Evolutionary conservation across 2,797 vertebrate species (phyloP).

Genomic region (Danio jaintianensis): DNA sequence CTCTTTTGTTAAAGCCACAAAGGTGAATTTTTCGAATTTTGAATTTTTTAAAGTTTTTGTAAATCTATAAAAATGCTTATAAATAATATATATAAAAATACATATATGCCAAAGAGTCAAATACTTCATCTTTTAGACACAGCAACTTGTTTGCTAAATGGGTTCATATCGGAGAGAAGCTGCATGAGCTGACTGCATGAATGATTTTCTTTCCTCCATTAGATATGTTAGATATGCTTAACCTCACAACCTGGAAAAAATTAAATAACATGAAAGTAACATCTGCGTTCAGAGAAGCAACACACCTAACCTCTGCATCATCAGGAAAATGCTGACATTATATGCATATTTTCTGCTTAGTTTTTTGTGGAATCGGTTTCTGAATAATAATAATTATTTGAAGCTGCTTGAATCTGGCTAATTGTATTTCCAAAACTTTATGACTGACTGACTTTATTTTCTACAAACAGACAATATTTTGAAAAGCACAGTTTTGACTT

Average conservation of each 20-base stretch:
- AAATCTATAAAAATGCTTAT: too few species aligned
- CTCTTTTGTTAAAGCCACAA: too few species aligned
- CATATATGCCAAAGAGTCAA: neutral
- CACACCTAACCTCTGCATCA: neutral
- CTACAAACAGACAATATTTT: too few species aligned
- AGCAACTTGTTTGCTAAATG: slow-evolving; percentile 1
- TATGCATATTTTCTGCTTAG: neutral
- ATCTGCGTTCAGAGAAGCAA: slow-evolving; percentile 11
- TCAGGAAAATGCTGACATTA: neutral
- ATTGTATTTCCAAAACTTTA: too few species aligned
- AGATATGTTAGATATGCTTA: neutral
- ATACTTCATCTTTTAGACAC: slow-evolving; percentile 13
- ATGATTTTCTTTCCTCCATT: neutral
- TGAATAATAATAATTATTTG: too few species aligned
- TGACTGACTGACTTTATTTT: too few species aligned
- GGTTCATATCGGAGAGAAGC: neutral
- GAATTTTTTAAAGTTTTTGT: too few species aligned
- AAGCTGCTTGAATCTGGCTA: too few species aligned
- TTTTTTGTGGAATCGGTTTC: too few species aligned
- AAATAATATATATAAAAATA: too few species aligned
- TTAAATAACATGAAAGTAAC: neutral
- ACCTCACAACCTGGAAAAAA: neutral
- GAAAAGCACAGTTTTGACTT: too few species aligned
- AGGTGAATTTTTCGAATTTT: too few species aligned
- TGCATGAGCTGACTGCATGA: neutral